A percentile compares a stretch with the other conserved stretches of the same genome.
Conservation (phyloP, 1,140 invertebrate species). For the Cotesia typhae region DNA sequence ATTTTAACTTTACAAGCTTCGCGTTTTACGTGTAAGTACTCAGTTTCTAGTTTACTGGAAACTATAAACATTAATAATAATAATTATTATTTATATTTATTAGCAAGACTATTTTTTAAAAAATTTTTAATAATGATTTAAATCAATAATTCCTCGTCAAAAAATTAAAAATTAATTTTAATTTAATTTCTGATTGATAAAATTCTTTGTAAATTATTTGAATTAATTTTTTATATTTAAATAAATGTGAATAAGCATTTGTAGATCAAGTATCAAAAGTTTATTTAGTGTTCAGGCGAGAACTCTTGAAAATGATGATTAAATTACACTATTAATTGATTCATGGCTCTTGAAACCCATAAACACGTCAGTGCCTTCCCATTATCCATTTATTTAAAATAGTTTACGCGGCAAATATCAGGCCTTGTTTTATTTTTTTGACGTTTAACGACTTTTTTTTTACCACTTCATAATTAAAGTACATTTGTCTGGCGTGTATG, state of each 20-base stretch:
- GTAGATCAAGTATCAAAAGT: neutral
- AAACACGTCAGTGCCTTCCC: neutral
- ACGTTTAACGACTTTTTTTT: neutral
- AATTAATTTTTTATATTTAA: neutral
- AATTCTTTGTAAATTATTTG: neutral
- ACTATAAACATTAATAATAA: neutral
- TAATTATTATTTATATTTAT: too few species aligned
- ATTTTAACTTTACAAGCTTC: neutral
- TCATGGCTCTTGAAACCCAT: neutral
- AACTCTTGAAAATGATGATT: neutral
- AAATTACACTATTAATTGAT: neutral
- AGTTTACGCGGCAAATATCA: slow-evolving; percentile 2
- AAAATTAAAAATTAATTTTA: too few species aligned
- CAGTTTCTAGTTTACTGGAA: slow-evolving; percentile 13
- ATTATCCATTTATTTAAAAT: too few species aligned
- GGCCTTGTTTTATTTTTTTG: neutral
- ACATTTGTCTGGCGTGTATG: slow-evolving; percentile 1
- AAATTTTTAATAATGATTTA: too few species aligned
- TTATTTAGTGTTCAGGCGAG: neutral
- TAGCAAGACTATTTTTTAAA: too few species aligned
- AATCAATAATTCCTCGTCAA: too few species aligned
- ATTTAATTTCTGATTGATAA: too few species aligned
- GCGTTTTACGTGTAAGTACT: slow-evolving; percentile 27
- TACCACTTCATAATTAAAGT: slow-evolving; percentile 9
- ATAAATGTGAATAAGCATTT: neutral